These are phyloP conservation scores for Archips xylosteana DNA, from an alignment of 2,888 invertebrate genomes.

Conservation along the genomic window DNA sequence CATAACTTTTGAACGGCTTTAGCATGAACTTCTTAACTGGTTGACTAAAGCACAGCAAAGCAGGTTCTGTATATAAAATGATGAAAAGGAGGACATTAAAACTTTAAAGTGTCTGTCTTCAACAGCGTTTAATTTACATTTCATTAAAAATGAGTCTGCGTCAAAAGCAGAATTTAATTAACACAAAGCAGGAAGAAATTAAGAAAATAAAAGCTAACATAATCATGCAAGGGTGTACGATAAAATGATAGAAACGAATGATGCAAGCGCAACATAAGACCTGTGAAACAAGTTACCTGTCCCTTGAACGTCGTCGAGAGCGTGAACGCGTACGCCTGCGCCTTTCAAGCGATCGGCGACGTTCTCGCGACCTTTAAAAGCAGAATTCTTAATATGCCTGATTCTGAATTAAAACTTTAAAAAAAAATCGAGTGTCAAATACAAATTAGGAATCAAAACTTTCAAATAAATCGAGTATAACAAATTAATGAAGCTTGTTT, in stretches of 20 bases:
- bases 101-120: not conserved
- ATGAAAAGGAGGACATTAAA: not conserved
- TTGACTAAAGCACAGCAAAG: not conserved
- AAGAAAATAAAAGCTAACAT: not conserved
- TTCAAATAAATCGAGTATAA: slow-evolving; percentile 13
- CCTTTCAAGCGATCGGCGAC: slow-evolving; percentile 81
- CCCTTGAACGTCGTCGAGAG: slow-evolving; percentile 79
- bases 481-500: not conserved
- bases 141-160: not conserved
- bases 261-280: slow-evolving; percentile 48
- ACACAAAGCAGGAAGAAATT: not conserved
- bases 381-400: slow-evolving; percentile 41
- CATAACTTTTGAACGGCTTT: too few species aligned
- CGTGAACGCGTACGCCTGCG: slow-evolving; percentile 79
- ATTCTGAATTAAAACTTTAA: slow-evolving; percentile 26
- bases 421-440: slow-evolving; percentile 18
- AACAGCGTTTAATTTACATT: not conserved
- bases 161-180: not conserved
- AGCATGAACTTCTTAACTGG: too few species aligned
- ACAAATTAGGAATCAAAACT: not conserved
- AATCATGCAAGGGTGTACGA: slow-evolving; percentile 9
- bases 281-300: slow-evolving; percentile 66
- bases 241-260: slow-evolving; percentile 44
- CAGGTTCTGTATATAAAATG: not conserved
- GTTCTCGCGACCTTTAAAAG: slow-evolving; percentile 76